Base-by-base conservation (phyloP, 2,113 vertebrate species). In the Noctilio leporinus region DNA sequence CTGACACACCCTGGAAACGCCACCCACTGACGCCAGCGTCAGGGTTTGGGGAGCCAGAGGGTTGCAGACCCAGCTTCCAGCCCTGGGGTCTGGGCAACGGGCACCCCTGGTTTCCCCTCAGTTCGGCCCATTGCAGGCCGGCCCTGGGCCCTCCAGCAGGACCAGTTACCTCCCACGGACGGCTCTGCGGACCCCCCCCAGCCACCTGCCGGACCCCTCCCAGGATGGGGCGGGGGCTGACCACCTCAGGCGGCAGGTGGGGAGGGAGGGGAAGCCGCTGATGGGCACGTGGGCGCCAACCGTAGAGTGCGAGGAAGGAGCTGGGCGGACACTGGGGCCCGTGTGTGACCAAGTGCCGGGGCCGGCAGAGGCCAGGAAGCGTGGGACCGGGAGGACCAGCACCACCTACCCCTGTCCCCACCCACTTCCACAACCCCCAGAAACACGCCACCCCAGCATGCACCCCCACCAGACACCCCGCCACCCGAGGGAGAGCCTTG, bases 241-340 rank as follows among this genome's bases (percentile, higher is more conserved):
- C 10, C 14, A 26, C 17, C 43, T 1, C 1, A 7, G 19, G 24
- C 1, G 0, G 14, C 0, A 0, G 15, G 40, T 43, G 0, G 3
- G 45, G 65, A 24, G 26, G 3, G 17, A 24, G 12, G 75, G 12
- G n/a, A 83, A 55, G 1, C 57, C 4, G 0, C 65, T 14, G 62
- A 11, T 0, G 30, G 55, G 92, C 96, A 70, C 57, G 1, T 0
- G 94, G 20, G 92, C 30, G 30, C 53, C 89, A 64, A 40, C 19
- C 0, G 28, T 6, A 43, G 6, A 43, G 12, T 11, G 1, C 51
- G 3, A 4, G 33, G 14, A 3, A 45, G 20, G 49, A 5, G 4
- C 33, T 7, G 47, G 11, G 47, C 20, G 33, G 43, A 24, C 24
- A 4, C 5, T 9, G 67, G 3, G 14, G 26, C 16, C 55, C 47